Evolutionary conservation across 1,140 invertebrate genomes (phyloP), one percentile per base, ranked within the genome.

Genomic region (Psilanteris sp.): DNA sequence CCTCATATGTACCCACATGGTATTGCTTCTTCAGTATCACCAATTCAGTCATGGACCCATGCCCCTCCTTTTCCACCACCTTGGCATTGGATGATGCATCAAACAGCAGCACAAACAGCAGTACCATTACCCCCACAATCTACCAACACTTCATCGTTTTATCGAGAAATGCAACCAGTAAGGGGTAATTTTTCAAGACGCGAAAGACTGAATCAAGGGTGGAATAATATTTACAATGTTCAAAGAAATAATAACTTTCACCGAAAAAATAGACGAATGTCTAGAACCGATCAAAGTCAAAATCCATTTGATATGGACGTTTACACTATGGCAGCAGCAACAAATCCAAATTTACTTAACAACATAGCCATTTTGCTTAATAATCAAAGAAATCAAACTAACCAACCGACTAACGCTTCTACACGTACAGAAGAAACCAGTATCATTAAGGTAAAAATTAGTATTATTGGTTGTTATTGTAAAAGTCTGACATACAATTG

Each of bases 21-120:
- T 15, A 79, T 86, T 29, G 73, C 81, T 44, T 77, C 85, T n/a
- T 84, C 85, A 61, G 80, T 86, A n/a, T 66, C 83, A 2, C 83
- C 81, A 4, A 80, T 87, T 32, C 87, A 83, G 41, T 78, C 85
- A 5, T 87, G 86, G 85, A 36, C 83, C 8, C 86, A 48, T 6
- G 55, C 86, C 9, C 77, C 77, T n/a, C 59, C 81, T 7, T 78
- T 79, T 9, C 37, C 83, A n/a, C 76, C 79, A 4, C 54, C 81
- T 8, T 88, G 86, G 87, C 85, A 85, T 46, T 88, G 85, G 87
- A 83, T 88, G 77, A 80, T 86, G 20, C 81, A 83, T 4, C 86
- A 85, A 67, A 54, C 82, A 3, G 64, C 82, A 7, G 64, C 81
- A 4, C 80, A 67, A 16, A 29, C 54, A 0, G 26, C 70, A 9